Conservation (phyloP, 2,113 vertebrate species). For the Istiophorus platypterus region DNA sequence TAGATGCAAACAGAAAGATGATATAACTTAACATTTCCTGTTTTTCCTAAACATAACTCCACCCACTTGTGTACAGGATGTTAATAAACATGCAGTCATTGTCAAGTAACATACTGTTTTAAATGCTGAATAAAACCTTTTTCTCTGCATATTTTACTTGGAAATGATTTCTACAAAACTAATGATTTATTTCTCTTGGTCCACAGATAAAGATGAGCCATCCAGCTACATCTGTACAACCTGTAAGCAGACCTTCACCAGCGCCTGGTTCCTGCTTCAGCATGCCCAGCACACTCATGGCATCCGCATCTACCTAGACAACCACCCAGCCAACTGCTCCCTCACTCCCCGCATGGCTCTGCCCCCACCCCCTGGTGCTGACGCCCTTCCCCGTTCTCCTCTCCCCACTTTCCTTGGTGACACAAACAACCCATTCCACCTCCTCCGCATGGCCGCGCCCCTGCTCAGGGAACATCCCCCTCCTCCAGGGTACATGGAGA, state of each 20-base stretch:
- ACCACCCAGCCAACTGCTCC: constrained; percentile 92
- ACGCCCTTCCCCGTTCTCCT: constrained; percentile 94
- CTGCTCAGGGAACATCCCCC: constrained; percentile 92
- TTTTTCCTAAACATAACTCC: constrained; percentile 22
- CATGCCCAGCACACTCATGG: constrained; percentile 99
- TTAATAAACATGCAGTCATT: neutral
- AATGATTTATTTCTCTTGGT: constrained; percentile 56
- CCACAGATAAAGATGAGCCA: constrained; percentile 97
- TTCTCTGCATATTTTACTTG: constrained; percentile 4
- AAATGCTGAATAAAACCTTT: neutral
- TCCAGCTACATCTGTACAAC: constrained; percentile 99
- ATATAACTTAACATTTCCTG: constrained; percentile 22
- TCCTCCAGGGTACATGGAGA: constrained; percentile 93
- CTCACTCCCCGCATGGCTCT: constrained; percentile 97
- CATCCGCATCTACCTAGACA: constrained; percentile 99
- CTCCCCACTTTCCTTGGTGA: constrained; percentile 97
- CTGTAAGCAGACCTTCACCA: constrained; percentile 99
- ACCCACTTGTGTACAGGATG: constrained; percentile 10
- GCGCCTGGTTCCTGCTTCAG: constrained; percentile 99
- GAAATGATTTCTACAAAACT: neutral
- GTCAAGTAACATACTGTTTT: neutral
- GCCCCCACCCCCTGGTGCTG: constrained; percentile 92
- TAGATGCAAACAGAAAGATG: constrained; percentile 15
- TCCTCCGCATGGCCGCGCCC: constrained; percentile 97
- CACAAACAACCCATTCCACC: constrained; percentile 95